Percentiles rank a stretch among this genome's conserved stretches.
phyloP scores from a whole-genome alignment of 1,140 invertebrate genomes.

The Sminthurides bifidus region DNA sequence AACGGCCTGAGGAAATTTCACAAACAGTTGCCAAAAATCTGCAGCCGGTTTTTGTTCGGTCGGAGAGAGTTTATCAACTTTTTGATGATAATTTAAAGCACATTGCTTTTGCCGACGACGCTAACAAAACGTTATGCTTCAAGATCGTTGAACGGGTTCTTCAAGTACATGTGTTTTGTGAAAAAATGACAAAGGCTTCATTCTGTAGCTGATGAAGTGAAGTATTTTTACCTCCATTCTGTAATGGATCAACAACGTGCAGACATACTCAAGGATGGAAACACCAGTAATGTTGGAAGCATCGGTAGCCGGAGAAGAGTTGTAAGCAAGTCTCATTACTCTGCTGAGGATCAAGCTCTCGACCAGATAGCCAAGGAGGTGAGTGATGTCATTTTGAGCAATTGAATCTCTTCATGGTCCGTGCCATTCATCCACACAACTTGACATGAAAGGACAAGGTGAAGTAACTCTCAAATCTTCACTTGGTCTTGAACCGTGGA shows the following conservation, averaged over 20 bases:
- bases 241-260: background rate
- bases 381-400: slow-evolving; percentile 33
- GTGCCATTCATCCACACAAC: too few species aligned
- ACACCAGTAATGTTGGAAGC: slow-evolving; percentile 19
- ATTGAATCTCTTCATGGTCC: background rate
- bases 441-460: background rate
- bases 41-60: too few species aligned
- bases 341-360: slow-evolving; percentile 68
- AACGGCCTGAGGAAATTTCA: too few species aligned
- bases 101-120: background rate
- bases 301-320: slow-evolving; percentile 56
- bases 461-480: background rate
- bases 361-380: slow-evolving; percentile 84
- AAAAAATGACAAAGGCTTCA: background rate
- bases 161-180: background rate
- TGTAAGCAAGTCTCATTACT: slow-evolving; percentile 53
- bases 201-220: background rate
- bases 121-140: background rate
- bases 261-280: slow-evolving; percentile 7
- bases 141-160: background rate
- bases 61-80: too few species aligned
- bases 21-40: too few species aligned
- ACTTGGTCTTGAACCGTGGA: background rate
- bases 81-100: too few species aligned
- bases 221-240: background rate